Conservation (phyloP, 2,113 vertebrate species). For the Scophthalmus maximus region DNA sequence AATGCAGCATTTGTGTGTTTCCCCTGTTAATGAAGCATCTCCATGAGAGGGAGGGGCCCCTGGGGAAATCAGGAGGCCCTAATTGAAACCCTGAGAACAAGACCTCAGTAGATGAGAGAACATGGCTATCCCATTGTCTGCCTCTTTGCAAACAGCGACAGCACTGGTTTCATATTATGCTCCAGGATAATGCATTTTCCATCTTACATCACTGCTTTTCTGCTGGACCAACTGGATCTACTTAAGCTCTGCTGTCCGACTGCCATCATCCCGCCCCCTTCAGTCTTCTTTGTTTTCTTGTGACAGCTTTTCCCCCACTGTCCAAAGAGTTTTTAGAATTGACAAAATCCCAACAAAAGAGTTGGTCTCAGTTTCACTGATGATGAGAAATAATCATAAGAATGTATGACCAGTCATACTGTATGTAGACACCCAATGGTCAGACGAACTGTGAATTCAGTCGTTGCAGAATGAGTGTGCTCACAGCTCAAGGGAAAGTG, state of each 20-base stretch:
- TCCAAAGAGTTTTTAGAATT: conserved; percentile 1
- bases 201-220: conserved; percentile 38
- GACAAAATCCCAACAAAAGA: background rate
- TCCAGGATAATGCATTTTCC: conserved; percentile 56
- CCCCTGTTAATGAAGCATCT: conserved; percentile 82
- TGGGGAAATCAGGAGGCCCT: conserved; percentile 82
- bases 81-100: conserved; percentile 83
- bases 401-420: background rate
- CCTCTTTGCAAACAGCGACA: conserved; percentile 49
- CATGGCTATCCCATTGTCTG: conserved; percentile 71
- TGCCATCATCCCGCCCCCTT: background rate
- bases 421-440: background rate
- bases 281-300: background rate
- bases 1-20: conserved; percentile 47
- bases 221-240: conserved; percentile 18
- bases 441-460: conserved; percentile 4
- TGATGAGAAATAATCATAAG: background rate
- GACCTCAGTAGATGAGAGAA: conserved; percentile 75
- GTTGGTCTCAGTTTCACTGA: background rate
- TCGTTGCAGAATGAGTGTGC: background rate
- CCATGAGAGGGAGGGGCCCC: conserved; percentile 63
- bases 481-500: conserved; percentile 21
- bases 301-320: background rate
- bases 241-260: background rate
- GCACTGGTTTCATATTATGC: conserved; percentile 59